These are phyloP conservation scores for Neopelma chrysocephalum DNA, from an alignment of 2,797 vertebrate genomes.

Conservation along the genomic window DNA sequence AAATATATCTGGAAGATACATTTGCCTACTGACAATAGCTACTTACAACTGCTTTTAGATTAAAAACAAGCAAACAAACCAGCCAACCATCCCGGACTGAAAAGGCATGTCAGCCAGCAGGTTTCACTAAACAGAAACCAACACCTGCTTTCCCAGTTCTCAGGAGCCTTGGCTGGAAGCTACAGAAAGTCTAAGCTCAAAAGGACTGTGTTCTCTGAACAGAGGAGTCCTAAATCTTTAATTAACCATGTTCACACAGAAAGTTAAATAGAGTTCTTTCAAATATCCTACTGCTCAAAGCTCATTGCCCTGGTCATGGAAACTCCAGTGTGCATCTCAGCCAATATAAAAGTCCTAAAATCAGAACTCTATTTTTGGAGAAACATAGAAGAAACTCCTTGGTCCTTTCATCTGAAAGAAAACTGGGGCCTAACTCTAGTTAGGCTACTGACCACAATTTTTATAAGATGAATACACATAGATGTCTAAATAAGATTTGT, in stretches of 20 bases:
- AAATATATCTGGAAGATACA: background rate
- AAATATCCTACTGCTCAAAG: background rate
- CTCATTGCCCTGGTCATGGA: background rate
- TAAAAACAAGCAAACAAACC: background rate
- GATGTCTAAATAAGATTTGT: background rate
- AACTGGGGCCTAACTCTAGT: background rate
- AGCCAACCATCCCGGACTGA: background rate
- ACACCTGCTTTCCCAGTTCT: background rate
- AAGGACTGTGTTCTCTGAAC: background rate
- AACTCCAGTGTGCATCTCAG: background rate
- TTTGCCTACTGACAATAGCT: background rate
- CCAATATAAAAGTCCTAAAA: background rate
- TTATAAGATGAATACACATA: background rate
- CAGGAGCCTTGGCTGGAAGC: background rate
- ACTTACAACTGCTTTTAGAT: background rate
- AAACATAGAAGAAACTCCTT: background rate
- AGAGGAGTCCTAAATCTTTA: background rate
- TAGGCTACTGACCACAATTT: background rate
- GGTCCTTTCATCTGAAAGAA: background rate
- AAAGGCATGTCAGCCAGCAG: background rate
- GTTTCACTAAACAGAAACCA: background rate
- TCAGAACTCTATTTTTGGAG: background rate
- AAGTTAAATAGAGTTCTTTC: background rate
- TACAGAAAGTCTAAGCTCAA: background rate
- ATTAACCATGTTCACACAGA: background rate